These are phyloP conservation scores for Pelochelys cantorii DNA, from an alignment of 2,797 vertebrate genomes.

Conservation along the genomic window DNA sequence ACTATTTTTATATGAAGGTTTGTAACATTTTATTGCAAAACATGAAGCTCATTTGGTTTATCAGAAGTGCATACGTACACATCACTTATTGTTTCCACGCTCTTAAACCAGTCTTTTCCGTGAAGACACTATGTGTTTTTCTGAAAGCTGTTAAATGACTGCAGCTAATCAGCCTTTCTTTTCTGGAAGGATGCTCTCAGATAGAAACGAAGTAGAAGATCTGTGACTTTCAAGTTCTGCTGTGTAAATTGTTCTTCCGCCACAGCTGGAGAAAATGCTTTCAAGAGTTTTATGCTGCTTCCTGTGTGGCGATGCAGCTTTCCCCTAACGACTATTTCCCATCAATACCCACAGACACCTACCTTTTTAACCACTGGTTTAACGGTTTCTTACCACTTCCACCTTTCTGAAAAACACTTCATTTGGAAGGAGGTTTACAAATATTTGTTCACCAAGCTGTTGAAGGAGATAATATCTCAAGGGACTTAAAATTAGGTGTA, in stretches of 20 bases:
- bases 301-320: conserved; percentile 81
- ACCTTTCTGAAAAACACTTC: conserved; percentile 78
- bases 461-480: conserved; percentile 85
- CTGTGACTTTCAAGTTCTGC: conserved; percentile 70
- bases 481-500: conserved; percentile 77
- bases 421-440: conserved; percentile 70
- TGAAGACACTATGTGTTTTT: background rate
- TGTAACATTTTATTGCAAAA: conserved; percentile 4
- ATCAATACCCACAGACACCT: conserved; percentile 90
- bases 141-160: conserved; percentile 21
- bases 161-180: conserved; percentile 38
- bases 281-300: conserved; percentile 80
- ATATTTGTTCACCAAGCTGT: conserved; percentile 81
- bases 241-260: conserved; percentile 72
- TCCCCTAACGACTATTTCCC: conserved; percentile 92
- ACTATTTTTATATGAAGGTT: background rate
- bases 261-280: conserved; percentile 82
- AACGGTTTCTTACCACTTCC: conserved; percentile 97
- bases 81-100: conserved; percentile 38
- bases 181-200: conserved; percentile 43
- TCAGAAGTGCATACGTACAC: background rate
- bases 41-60: background rate
- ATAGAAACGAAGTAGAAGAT: conserved; percentile 50
- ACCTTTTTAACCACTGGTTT: conserved; percentile 90
- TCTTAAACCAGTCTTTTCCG: conserved; percentile 22